A percentile compares a stretch with the other conserved stretches of the same genome.
Evolutionary conservation across 2,888 invertebrate genomes (phyloP).

Genomic region (Neocrepidodera transversa): DNA sequence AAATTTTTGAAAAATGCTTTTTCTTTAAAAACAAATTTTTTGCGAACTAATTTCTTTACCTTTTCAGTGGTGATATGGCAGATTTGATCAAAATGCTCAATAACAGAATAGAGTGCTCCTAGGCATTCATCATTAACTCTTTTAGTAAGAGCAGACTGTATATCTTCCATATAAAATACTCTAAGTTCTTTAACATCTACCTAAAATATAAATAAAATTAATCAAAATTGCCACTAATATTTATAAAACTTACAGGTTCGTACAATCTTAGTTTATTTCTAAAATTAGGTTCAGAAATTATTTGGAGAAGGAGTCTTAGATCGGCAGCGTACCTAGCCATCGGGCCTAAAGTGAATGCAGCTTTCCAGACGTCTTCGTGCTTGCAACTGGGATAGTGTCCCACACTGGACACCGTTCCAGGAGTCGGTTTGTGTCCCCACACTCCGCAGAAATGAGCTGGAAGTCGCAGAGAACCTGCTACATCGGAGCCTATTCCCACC

Average conservation of each 20-base stretch:
- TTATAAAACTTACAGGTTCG: constrained; percentile 58
- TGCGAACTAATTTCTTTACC: too few species aligned
- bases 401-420: constrained; percentile 69
- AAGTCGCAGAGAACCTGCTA: constrained; percentile 87
- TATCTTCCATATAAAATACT: constrained; percentile 81
- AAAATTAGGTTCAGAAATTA: constrained; percentile 67
- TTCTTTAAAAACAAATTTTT: too few species aligned
- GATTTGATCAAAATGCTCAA: constrained; percentile 41
- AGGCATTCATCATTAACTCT: constrained; percentile 39
- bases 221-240: neutral
- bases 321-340: constrained; percentile 89
- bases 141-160: constrained; percentile 37
- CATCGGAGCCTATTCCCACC: constrained; percentile 85
- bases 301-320: constrained; percentile 75
- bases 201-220: constrained; percentile 56
- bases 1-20: too few species aligned
- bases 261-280: constrained; percentile 60
- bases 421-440: constrained; percentile 87
- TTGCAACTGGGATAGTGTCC: constrained; percentile 74
- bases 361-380: constrained; percentile 68
- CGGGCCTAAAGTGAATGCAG: constrained; percentile 83
- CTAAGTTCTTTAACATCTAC: constrained; percentile 70
- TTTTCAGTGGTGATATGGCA: constrained; percentile 41
- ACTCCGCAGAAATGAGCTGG: constrained; percentile 92
- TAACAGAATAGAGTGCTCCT: constrained; percentile 39